Evolutionary conservation across 1,140 invertebrate genomes (phyloP).

Genomic region (Neodiprion virginianus): DNA sequence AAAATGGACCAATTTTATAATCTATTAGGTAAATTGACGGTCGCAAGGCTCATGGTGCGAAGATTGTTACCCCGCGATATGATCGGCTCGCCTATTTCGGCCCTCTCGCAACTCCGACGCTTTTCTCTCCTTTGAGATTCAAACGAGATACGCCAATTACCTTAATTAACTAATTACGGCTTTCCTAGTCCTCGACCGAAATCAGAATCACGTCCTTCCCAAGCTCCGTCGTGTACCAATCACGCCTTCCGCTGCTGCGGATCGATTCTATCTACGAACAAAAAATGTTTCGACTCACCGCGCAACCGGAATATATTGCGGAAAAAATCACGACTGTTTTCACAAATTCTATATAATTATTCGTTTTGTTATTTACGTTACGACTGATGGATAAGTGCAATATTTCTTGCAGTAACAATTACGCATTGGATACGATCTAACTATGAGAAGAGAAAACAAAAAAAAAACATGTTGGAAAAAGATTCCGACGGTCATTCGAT

Average conservation of each 20-base stretch:
- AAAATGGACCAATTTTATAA: conserved; percentile 39
- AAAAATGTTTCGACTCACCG: no score
- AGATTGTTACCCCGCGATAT: conserved; percentile 10
- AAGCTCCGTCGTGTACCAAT: no score
- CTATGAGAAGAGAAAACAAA: conserved; percentile 18
- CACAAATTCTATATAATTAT: no score
- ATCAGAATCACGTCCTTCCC: background rate
- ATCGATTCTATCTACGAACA: no score
- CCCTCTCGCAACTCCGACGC: background rate
- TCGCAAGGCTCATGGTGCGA: background rate
- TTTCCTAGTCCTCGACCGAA: background rate
- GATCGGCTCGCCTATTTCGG: conserved; percentile 7
- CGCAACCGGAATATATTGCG: no score
- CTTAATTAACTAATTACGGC: conserved; percentile 6
- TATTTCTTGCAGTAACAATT: background rate
- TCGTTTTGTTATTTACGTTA: no score
- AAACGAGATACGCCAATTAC: background rate
- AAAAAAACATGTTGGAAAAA: conserved; percentile 32
- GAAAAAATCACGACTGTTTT: no score
- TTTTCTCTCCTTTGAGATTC: conserved; percentile 15
- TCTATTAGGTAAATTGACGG: conserved; percentile 53
- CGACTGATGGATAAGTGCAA: no score
- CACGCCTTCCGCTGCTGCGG: no score
- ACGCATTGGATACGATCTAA: background rate
- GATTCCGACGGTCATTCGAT: conserved; percentile 25